phyloP scores from a whole-genome alignment of 2,797 vertebrate genomes.

The Podarcis lilfordi region DNA sequence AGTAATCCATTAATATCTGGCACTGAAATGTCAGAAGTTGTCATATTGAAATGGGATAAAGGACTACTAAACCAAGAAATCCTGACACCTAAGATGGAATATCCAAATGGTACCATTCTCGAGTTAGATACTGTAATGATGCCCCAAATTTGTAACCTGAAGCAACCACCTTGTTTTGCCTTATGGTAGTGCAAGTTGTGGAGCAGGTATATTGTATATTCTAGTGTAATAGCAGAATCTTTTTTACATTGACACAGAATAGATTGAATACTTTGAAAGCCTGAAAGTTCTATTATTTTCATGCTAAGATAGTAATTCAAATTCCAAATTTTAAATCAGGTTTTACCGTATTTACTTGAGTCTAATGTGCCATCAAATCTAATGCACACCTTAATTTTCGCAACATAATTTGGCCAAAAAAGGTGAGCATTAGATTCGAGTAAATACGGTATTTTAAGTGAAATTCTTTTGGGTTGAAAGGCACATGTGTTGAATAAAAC shows the following conservation, averaged over 20 bases:
- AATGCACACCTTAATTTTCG: too few species aligned
- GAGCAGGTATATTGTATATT: background rate
- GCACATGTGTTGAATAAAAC: too few species aligned
- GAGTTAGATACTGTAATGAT: background rate
- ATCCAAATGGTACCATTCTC: background rate
- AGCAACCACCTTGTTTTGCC: background rate
- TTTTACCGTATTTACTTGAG: background rate
- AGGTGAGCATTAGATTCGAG: too few species aligned
- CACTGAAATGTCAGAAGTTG: too few species aligned
- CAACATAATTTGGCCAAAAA: too few species aligned
- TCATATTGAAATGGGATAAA: too few species aligned
- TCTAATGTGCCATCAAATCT: too few species aligned
- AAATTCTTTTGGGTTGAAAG: background rate
- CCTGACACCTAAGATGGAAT: background rate
- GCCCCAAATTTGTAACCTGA: background rate
- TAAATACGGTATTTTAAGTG: background rate
- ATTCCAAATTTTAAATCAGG: background rate
- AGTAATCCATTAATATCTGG: too few species aligned
- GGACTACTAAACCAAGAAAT: background rate
- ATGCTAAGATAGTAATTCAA: background rate
- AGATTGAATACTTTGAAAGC: background rate
- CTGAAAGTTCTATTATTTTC: constrained; percentile 5
- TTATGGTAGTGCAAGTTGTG: background rate
- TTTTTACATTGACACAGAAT: background rate
- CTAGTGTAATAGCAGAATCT: background rate